phyloP scores from a whole-genome alignment of 2,888 invertebrate genomes.

The Ceraclea dissimilis region DNA sequence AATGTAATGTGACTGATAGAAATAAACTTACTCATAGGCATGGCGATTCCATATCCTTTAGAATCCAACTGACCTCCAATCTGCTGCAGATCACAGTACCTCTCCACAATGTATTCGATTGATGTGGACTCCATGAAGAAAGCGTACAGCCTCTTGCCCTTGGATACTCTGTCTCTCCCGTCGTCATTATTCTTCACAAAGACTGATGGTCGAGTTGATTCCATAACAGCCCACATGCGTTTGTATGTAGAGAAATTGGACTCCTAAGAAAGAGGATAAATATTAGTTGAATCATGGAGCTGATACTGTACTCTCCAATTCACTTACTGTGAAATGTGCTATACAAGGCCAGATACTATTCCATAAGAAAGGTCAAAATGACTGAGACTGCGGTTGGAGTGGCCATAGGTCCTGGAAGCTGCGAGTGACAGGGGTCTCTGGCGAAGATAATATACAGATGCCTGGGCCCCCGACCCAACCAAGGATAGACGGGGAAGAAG shows the following conservation, averaged over 20 bases:
- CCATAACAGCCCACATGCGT: constrained; percentile 91
- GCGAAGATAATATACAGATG: too few relatives aligned
- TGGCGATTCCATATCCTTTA: constrained; percentile 89
- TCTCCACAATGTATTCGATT: constrained; percentile 84
- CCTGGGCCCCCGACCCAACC: too few relatives aligned
- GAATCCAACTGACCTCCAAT: constrained; percentile 72
- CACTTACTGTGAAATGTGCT: background rate
- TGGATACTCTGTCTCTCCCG: constrained; percentile 77
- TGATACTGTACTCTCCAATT: too few relatives aligned
- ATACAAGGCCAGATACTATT: background rate
- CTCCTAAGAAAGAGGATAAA: constrained; percentile 47
- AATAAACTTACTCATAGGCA: constrained; percentile 68
- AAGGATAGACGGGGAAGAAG: too few relatives aligned
- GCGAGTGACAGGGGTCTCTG: too few relatives aligned
- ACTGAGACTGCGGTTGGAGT: too few relatives aligned
- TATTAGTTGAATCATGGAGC: background rate
- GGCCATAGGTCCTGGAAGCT: too few relatives aligned
- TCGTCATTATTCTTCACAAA: constrained; percentile 77
- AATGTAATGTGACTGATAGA: too few relatives aligned
- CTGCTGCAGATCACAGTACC: constrained; percentile 78
- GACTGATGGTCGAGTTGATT: constrained; percentile 71
- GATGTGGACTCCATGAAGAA: constrained; percentile 95
- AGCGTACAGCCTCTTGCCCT: constrained; percentile 76
- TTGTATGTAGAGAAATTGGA: constrained; percentile 86
- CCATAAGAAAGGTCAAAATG: too few relatives aligned